Evolutionary conservation across 1,140 invertebrate genomes (phyloP).

Genomic region (Rhagoletis zephyria): DNA sequence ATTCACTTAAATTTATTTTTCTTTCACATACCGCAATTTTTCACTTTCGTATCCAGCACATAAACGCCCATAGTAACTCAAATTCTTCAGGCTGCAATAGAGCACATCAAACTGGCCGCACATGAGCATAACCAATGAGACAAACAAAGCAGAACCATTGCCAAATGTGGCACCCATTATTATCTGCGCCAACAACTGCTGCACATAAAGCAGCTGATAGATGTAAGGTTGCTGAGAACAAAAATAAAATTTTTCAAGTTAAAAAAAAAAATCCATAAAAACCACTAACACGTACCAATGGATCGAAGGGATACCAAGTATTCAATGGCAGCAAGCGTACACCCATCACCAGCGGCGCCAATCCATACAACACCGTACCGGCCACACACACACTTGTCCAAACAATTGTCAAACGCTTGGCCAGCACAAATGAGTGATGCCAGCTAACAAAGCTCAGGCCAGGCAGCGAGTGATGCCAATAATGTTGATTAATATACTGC

Average conservation of each 20-base stretch:
- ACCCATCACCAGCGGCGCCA: constrained; percentile 63
- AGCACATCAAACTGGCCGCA: constrained; percentile 68
- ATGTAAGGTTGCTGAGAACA: constrained; percentile 55
- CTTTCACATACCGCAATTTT: constrained; percentile 60
- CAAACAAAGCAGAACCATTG: constrained; percentile 63
- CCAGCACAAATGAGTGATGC: constrained; percentile 54
- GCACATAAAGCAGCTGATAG: constrained; percentile 62
- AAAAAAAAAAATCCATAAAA: neutral
- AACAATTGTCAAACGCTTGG: constrained; percentile 57
- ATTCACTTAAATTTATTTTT: neutral
- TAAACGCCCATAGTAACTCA: constrained; percentile 63
- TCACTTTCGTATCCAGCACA: constrained; percentile 57
- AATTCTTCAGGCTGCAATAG: constrained; percentile 69
- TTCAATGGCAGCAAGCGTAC: constrained; percentile 61
- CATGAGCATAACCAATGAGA: constrained; percentile 63
- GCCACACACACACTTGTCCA: constrained; percentile 62
- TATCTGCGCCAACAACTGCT: constrained; percentile 65
- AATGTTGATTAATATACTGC: constrained; percentile 61
- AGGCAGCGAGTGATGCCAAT: constrained; percentile 69
- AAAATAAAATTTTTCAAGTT: neutral
- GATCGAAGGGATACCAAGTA: constrained; percentile 70
- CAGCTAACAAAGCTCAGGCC: constrained; percentile 66
- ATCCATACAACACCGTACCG: constrained; percentile 63
- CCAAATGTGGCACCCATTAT: constrained; percentile 61
- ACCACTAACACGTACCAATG: constrained; percentile 56